These are phyloP conservation scores for Bovichtus variegatus DNA, from an alignment of 2,797 vertebrate genomes.

Conservation along the genomic window DNA sequence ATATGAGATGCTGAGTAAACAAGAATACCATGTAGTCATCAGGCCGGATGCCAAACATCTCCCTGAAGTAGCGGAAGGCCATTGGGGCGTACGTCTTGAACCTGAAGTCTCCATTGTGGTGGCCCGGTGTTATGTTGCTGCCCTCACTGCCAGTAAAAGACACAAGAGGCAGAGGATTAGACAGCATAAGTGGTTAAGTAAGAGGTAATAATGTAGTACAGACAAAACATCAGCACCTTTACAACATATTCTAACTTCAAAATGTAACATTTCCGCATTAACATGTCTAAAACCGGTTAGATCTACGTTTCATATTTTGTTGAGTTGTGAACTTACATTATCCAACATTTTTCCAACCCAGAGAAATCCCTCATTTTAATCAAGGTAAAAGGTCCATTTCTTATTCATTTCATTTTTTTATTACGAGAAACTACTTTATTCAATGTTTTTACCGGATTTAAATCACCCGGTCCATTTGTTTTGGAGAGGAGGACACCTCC, in stretches of 20 bases:
- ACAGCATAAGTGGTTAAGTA: background rate
- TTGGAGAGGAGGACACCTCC: no score
- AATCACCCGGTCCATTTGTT: no score
- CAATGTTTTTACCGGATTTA: no score
- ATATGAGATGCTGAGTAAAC: constrained; percentile 4
- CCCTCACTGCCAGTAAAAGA: constrained; percentile 87
- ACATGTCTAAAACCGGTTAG: no score
- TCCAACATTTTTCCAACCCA: no score
- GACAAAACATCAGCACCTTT: constrained; percentile 2
- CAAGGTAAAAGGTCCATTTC: no score
- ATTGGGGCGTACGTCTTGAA: constrained; percentile 98
- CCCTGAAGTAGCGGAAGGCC: constrained; percentile 97
- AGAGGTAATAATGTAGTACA: background rate
- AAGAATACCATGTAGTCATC: constrained; percentile 94
- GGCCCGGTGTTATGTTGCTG: constrained; percentile 94
- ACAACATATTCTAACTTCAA: background rate
- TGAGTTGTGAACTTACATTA: no score
- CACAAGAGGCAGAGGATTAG: constrained; percentile 15
- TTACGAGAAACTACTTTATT: no score
- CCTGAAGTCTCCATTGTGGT: constrained; percentile 95
- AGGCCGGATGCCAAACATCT: constrained; percentile 95
- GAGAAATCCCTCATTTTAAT: no score
- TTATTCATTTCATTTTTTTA: no score
- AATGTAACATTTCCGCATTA: no score
- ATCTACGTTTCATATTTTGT: no score